Percentiles rank a stretch among this genome's conserved stretches.
Conservation (phyloP, 2,888 invertebrate species). For the Ischnus inquisitorius region DNA sequence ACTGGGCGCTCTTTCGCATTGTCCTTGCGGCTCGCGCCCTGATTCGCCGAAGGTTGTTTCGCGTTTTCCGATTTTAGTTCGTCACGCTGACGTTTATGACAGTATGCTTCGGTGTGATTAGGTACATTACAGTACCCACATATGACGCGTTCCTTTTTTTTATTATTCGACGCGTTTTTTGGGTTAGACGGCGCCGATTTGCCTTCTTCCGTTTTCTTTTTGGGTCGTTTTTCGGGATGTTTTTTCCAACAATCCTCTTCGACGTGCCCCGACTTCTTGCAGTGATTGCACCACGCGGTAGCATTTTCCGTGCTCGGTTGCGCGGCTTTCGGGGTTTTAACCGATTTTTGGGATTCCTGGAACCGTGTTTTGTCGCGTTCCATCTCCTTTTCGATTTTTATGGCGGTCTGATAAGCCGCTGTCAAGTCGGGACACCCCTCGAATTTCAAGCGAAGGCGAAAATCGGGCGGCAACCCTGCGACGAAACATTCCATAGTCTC, state of each 20-base stretch:
- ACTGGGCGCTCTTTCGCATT: slow-evolving; percentile 25
- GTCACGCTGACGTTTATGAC: neutral
- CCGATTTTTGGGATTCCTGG: neutral
- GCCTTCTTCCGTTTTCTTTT: neutral
- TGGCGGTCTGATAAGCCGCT: slow-evolving; percentile 4
- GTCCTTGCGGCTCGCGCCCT: slow-evolving; percentile 44
- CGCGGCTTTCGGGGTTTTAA: neutral
- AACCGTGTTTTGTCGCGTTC: slow-evolving; percentile 50
- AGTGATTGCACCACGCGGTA: neutral
- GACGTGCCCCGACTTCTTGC: slow-evolving; percentile 20
- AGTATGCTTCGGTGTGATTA: slow-evolving; percentile 5
- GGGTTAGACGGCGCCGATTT: neutral
- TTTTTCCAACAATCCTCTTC: slow-evolving; percentile 30
- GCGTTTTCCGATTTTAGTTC: slow-evolving; percentile 25
- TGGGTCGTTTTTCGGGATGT: slow-evolving; percentile 26
- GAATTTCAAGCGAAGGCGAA: slow-evolving; percentile 40
- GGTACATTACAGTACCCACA: slow-evolving; percentile 34
- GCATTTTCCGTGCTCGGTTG: neutral
- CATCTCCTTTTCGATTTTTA: slow-evolving; percentile 41
- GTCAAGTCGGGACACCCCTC: neutral
- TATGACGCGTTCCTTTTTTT: neutral
- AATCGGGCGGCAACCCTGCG: slow-evolving; percentile 30
- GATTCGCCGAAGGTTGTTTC: slow-evolving; percentile 27
- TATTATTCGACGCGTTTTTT: neutral
- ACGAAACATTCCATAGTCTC: slow-evolving; percentile 47